Conservation (phyloP, 2,113 vertebrate genomes). For the Merops nubicus region DNA sequence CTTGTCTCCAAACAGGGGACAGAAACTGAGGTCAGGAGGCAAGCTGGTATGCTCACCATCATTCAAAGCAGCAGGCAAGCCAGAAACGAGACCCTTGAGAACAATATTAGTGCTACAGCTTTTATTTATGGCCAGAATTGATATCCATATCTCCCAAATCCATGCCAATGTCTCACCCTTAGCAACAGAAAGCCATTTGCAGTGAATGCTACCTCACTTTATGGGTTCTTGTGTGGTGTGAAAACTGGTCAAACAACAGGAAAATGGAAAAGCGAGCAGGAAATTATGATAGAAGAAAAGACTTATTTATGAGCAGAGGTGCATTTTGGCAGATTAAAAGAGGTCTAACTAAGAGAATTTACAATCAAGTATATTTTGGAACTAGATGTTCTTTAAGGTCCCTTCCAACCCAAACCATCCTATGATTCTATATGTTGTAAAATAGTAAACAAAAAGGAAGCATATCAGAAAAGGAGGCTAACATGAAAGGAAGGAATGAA, state of each 20-base stretch:
- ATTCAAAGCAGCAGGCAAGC: background rate
- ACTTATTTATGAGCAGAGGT: background rate
- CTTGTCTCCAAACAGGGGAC: background rate
- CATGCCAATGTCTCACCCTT: background rate
- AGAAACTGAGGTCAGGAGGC: background rate
- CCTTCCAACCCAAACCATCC: too few species aligned
- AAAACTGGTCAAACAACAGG: background rate
- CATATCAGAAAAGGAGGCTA: background rate
- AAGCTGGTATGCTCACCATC: background rate
- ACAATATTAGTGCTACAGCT: background rate
- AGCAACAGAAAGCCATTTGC: background rate
- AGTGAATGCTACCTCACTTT: background rate
- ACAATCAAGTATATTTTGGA: background rate
- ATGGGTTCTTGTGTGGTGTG: accelerated
- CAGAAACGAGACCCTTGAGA: background rate
- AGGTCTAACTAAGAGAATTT: background rate
- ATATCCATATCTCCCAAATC: background rate
- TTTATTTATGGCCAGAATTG: background rate
- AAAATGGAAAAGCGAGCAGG: background rate
- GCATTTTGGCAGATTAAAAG: background rate
- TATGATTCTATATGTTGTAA: too few species aligned
- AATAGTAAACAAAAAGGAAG: background rate
- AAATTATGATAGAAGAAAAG: background rate
- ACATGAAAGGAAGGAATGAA: background rate
- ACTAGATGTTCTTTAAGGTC: too few species aligned